These are phyloP conservation scores for Leucoraja ocellata DNA, from an alignment of 2,797 vertebrate genomes.

Conservation along the genomic window DNA sequence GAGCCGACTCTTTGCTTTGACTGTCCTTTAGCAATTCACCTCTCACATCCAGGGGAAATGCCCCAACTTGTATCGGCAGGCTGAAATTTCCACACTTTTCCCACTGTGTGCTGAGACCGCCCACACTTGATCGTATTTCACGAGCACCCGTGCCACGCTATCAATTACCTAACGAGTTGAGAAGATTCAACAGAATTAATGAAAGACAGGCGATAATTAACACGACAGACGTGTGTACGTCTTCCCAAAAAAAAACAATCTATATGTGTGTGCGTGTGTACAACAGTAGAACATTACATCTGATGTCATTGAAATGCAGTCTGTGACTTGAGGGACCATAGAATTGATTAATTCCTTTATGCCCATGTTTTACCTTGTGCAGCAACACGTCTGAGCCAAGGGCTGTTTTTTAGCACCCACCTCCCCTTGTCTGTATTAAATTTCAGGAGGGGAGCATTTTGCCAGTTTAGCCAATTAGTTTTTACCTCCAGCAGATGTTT, in stretches of 20 bases:
- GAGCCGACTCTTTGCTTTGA: not conserved
- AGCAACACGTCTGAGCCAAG: not conserved
- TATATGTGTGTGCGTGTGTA: not conserved
- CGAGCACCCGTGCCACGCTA: not conserved
- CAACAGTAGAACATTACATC: not conserved
- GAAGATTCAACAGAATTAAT: no score
- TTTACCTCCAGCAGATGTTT: slow-evolving; percentile 11
- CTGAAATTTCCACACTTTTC: not conserved
- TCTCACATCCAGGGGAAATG: no score
- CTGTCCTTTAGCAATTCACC: not conserved
- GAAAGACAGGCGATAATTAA: not conserved
- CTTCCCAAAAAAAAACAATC: not conserved
- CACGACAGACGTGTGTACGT: not conserved
- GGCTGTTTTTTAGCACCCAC: not conserved
- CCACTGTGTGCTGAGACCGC: no score
- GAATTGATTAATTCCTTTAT: not conserved
- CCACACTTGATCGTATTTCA: not conserved
- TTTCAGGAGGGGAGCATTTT: not conserved
- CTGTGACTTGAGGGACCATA: slow-evolving; percentile 22
- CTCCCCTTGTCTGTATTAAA: not conserved
- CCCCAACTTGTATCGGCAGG: no score
- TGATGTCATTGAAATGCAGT: not conserved
- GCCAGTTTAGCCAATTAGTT: slow-evolving; percentile 6
- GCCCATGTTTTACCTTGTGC: not conserved
- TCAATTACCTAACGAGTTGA: not conserved